A percentile compares a stretch with the other conserved stretches of the same genome.
Evolutionary conservation across 2,888 invertebrate species (phyloP).

Genomic region (Branchellion lobata): DNA sequence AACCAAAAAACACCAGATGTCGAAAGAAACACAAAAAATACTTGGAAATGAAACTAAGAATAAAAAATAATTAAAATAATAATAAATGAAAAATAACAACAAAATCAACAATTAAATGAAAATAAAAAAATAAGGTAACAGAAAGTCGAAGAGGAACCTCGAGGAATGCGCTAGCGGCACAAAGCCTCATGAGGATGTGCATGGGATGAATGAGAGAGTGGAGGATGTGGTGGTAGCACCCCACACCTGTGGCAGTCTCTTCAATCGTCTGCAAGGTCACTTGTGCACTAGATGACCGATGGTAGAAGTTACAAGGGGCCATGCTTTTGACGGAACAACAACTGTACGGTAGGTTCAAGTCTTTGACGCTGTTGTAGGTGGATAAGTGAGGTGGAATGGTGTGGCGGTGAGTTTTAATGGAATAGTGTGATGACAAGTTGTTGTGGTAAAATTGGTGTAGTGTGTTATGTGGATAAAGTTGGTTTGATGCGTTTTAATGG

Average conservation of each 20-base stretch:
- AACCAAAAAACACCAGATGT: no score
- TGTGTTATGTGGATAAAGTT: background rate
- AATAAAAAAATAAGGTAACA: background rate
- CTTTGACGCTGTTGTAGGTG: background rate
- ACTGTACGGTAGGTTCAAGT: constrained; percentile 19
- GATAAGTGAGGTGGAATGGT: background rate
- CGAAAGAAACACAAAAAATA: no score
- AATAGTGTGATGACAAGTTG: background rate
- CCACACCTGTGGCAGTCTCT: background rate
- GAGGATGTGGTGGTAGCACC: background rate
- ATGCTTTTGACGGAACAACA: constrained; percentile 28
- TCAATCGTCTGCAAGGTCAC: background rate
- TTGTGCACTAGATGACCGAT: no score
- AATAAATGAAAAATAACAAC: background rate
- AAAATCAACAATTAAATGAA: background rate
- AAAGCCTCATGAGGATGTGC: background rate
- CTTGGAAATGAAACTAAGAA: no score
- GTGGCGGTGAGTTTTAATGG: background rate
- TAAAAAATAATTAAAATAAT: background rate
- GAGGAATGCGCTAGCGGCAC: background rate
- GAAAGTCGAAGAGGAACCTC: constrained; percentile 11
- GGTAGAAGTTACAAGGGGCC: background rate
- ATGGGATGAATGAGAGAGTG: background rate
- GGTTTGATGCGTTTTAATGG: no score
- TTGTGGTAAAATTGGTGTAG: background rate